Conservation (phyloP, 2,113 vertebrate species). For the Nesoenas mayeri region DNA sequence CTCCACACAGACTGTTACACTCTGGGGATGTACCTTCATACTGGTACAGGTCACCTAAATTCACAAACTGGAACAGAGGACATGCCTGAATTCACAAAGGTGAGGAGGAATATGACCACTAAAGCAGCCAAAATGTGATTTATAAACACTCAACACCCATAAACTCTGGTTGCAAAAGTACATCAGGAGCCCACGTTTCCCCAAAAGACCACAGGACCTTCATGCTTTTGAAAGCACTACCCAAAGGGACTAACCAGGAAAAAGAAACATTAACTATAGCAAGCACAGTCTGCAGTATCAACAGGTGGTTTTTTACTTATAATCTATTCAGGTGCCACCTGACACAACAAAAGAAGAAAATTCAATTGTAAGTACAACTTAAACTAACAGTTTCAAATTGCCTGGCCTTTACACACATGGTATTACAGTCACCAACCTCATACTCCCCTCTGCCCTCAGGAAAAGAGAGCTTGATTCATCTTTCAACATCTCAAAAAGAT, state of each 20-base stretch:
- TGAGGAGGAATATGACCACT: fast-evolving
- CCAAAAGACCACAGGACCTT: neutral
- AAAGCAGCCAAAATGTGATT: neutral
- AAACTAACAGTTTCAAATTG: neutral
- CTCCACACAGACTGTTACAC: neutral
- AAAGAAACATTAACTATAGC: neutral
- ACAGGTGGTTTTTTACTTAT: neutral
- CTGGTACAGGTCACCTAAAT: neutral
- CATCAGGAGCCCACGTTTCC: neutral
- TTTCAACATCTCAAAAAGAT: neutral
- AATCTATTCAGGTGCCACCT: neutral
- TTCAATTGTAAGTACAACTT: neutral
- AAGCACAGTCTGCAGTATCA: neutral
- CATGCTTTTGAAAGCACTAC: neutral
- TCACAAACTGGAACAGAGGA: neutral
- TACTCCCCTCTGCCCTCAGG: neutral
- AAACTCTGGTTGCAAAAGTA: neutral
- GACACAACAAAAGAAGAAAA: neutral
- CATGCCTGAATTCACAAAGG: neutral
- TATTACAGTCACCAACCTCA: neutral
- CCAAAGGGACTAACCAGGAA: neutral
- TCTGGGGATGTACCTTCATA: neutral
- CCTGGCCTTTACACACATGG: neutral
- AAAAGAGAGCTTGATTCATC: neutral
- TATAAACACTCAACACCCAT: neutral